Evolutionary conservation across 1,140 invertebrate species (phyloP), one percentile per base, ranked within the genome.

Genomic region (Papilio helenus): DNA sequence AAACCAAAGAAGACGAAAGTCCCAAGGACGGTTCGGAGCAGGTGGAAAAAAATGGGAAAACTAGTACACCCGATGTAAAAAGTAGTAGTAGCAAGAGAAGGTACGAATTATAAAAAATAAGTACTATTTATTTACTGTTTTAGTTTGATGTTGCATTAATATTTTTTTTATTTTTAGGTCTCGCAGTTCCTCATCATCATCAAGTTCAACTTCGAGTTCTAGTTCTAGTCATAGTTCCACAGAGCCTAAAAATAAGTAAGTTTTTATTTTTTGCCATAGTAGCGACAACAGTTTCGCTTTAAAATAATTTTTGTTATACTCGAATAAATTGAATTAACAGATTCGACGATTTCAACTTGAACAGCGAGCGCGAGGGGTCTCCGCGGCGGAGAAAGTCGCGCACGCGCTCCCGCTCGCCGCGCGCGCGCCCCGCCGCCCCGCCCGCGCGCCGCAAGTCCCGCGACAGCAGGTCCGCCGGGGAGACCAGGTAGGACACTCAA

Each of bases 291-390:
- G 29, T 29, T 29, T 39, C 34, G 34, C 34, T 39, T 39, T 39
- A 39, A 39, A 39, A 39, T 5, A 39, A 39, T 39, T 39, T 34
- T 8, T 39, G 34, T 39, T 8, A 39, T 39, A 7, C 5, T 39
- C 34, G 34, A 34, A 39, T 39, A 39, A 8, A 39, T 49, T 5
- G 16, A 65, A 42, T 79, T 79, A 73, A 14, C 84, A 95, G 94
- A 85, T 95, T 94, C 81, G 94, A 95, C 83, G 94, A 95, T 80
- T 95, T 95, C 85, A 94, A 94, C 79, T 81, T 95, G 85, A 95
- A 95, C 83, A 95, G 93, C 79, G 94, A 95, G 83, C 91, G 94
- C 18, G 93, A 93, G 26, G 49, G 51, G 1, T 76, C 74, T 12
- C 74, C 74, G 82, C 86, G 87, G 34, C 83, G 81, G 80, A 82